These are phyloP conservation scores for Riptortus pedestris DNA, from an alignment of 1,140 invertebrate species.

Conservation along the genomic window DNA sequence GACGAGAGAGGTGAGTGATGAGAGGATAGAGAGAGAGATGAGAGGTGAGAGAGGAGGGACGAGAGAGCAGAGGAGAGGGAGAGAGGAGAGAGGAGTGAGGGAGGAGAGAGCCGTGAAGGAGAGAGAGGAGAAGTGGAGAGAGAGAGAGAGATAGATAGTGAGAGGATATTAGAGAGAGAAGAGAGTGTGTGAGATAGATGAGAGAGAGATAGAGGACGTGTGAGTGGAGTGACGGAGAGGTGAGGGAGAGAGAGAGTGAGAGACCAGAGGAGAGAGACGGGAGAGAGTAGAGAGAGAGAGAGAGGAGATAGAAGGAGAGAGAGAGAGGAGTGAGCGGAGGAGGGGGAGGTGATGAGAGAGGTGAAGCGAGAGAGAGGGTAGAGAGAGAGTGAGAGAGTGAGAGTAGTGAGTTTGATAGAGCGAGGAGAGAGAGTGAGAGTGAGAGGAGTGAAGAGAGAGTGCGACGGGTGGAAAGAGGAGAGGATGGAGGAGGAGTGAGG, in stretches of 20 bases:
- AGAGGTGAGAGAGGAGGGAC: slow-evolving; percentile 28
- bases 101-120: not conserved
- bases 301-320: too few species aligned
- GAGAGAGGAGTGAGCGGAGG: too few species aligned
- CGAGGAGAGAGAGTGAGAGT: too few species aligned
- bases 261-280: too few species aligned
- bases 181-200: not conserved
- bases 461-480: too few species aligned
- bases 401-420: too few species aligned
- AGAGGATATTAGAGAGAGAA: not conserved
- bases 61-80: slow-evolving; percentile 20
- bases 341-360: too few species aligned
- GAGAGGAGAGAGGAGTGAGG: not conserved
- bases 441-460: too few species aligned
- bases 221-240: not conserved
- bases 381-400: too few species aligned
- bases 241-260: not conserved
- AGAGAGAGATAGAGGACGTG: not conserved
- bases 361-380: too few species aligned
- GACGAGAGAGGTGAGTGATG: slow-evolving; percentile 18
- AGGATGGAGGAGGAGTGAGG: too few species aligned
- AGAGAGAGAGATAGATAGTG: slow-evolving; percentile 5
- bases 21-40: slow-evolving; percentile 32
- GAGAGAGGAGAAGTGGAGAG: slow-evolving; percentile 16
- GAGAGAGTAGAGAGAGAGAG: too few species aligned